These are phyloP conservation scores for Megalopta genalis DNA, from an alignment of 1,140 invertebrate species.

Conservation along the genomic window DNA sequence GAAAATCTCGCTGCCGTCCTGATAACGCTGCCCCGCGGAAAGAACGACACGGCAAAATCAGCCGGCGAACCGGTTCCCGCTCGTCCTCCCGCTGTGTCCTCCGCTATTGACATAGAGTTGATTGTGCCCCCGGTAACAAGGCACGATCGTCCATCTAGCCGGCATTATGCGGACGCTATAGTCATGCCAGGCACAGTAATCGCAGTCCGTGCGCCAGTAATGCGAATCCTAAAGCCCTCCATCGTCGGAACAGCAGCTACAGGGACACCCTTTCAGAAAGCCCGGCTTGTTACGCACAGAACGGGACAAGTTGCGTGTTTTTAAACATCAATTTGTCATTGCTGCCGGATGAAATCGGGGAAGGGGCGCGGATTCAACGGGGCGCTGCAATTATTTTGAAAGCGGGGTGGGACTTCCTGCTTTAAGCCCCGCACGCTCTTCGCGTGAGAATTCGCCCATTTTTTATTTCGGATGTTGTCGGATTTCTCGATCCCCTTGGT, in stretches of 20 bases:
- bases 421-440: too few relatives aligned
- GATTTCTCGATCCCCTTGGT: too few relatives aligned
- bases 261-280: conserved; percentile 36
- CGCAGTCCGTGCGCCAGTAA: conserved; percentile 44
- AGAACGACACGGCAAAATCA: conserved; percentile 32
- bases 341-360: too few relatives aligned
- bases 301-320: too few relatives aligned
- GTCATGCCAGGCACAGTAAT: conserved; percentile 54
- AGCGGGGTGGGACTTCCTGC: too few relatives aligned
- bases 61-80: neutral
- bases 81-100: neutral
- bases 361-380: too few relatives aligned
- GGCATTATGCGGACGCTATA: conserved; percentile 56
- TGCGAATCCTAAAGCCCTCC: conserved; percentile 51
- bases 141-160: conserved; percentile 47
- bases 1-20: neutral
- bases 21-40: neutral
- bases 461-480: too few relatives aligned
- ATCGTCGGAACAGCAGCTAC: conserved; percentile 28
- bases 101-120: conserved; percentile 47
- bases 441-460: too few relatives aligned
- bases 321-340: too few relatives aligned
- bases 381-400: too few relatives aligned
- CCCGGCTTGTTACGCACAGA: too few relatives aligned
- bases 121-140: conserved; percentile 50